These are phyloP conservation scores for Ciconia maguari DNA, from an alignment of 2,113 vertebrate genomes.

Conservation along the genomic window DNA sequence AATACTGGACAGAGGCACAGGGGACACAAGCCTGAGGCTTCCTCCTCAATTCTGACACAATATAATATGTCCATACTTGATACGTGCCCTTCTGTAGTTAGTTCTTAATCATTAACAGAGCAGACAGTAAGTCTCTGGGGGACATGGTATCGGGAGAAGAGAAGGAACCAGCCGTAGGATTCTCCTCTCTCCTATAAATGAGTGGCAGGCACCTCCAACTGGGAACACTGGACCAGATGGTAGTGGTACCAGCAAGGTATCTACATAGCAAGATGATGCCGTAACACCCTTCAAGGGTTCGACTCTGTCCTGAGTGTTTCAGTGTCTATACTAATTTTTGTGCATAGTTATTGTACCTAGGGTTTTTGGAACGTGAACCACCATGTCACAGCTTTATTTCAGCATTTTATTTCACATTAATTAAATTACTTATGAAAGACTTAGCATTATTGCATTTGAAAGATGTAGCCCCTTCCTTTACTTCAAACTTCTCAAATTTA, in stretches of 20 bases:
- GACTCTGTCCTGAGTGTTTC: neutral
- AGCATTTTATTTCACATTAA: neutral
- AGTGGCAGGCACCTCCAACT: neutral
- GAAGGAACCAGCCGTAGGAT: neutral
- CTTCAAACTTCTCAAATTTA: neutral
- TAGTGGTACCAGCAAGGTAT: neutral
- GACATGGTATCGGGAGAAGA: neutral
- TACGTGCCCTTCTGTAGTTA: constrained; percentile 53
- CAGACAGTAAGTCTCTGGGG: constrained; percentile 27
- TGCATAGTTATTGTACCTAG: neutral
- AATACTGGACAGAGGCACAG: constrained; percentile 51
- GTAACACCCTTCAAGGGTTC: neutral
- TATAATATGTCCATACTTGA: constrained; percentile 33
- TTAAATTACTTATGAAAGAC: neutral
- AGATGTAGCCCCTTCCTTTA: neutral
- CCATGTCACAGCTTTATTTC: neutral
- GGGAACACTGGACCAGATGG: neutral
- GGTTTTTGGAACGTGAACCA: neutral
- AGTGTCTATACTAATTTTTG: neutral
- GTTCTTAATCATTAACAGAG: constrained; percentile 59
- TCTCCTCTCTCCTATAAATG: neutral
- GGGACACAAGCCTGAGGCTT: constrained; percentile 54
- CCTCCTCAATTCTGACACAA: constrained; percentile 40
- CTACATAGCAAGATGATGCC: neutral
- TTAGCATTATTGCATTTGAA: neutral